Percentiles rank a stretch among this genome's conserved stretches.
These are phyloP conservation scores for Chloroceryle aenea DNA, from an alignment of 2,113 vertebrate genomes.

Conservation along the genomic window DNA sequence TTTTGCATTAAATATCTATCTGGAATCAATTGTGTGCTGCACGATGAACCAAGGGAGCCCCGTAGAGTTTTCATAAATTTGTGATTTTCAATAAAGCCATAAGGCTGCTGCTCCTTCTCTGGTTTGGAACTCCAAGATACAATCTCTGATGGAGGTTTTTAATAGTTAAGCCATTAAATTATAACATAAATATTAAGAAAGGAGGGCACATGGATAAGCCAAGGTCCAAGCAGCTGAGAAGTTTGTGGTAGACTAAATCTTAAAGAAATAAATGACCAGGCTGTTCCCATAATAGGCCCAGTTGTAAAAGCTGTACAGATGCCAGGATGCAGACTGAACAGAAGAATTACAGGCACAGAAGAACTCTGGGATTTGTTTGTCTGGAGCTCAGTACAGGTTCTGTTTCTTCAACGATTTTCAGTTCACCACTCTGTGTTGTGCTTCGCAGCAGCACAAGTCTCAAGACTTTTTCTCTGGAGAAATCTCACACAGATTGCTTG, in stretches of 20 bases:
- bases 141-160: not conserved
- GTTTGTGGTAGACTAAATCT: not conserved
- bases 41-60: not conserved
- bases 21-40: not conserved
- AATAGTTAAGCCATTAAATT: not conserved
- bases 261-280: not conserved
- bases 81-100: not conserved
- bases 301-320: not conserved
- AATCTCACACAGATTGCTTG: constrained; percentile 56
- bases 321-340: not conserved
- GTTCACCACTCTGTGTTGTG: not conserved
- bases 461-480: constrained; percentile 44
- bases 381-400: not conserved
- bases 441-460: not conserved
- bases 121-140: not conserved
- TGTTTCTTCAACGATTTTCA: not conserved
- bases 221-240: not conserved
- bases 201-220: not conserved
- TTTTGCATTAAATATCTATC: not conserved
- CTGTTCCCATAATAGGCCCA: not conserved
- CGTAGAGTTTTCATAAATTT: not conserved
- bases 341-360: not conserved
- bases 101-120: not conserved
- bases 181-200: not conserved
- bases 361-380: not conserved